A percentile compares a stretch with the other conserved stretches of the same genome.
Evolutionary conservation across 2,888 invertebrate genomes (phyloP).

Genomic region (Ophioninae sp.): DNA sequence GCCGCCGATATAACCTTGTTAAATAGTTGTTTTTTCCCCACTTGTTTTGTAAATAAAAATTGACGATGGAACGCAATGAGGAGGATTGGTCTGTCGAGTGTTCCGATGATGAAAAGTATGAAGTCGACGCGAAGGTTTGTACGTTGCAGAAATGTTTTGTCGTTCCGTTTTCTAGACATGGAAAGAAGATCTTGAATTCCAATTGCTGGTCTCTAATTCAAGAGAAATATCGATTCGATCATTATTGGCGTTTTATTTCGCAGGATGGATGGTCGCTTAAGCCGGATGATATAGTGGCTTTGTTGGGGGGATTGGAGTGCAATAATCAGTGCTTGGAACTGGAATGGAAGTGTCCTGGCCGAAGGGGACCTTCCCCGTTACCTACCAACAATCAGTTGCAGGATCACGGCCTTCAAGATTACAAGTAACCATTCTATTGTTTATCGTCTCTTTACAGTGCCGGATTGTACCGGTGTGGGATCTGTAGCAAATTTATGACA

Average conservation of each 20-base stretch:
- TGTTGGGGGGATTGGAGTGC: constrained; percentile 87
- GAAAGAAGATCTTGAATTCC: not conserved
- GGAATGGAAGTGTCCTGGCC: constrained; percentile 92
- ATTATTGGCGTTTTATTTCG: constrained; percentile 31
- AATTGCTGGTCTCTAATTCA: not conserved
- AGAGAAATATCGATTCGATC: not conserved
- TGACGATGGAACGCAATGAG: constrained; percentile 77
- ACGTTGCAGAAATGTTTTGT: not conserved
- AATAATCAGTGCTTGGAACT: constrained; percentile 86
- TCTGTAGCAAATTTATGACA: no score
- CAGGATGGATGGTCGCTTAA: constrained; percentile 85
- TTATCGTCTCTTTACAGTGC: not conserved
- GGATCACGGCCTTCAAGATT: constrained; percentile 74
- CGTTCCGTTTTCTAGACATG: not conserved
- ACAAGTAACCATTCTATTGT: constrained; percentile 69
- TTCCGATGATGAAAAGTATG: constrained; percentile 85
- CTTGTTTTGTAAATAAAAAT: constrained; percentile 48
- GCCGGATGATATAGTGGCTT: constrained; percentile 86
- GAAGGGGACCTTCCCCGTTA: constrained; percentile 88
- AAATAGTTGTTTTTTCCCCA: constrained; percentile 39
- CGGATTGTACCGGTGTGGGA: no score
- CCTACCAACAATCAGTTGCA: constrained; percentile 82
- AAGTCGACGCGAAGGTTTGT: constrained; percentile 74
- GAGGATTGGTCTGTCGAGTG: constrained; percentile 86
- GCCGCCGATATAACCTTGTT: constrained; percentile 33